Base-by-base conservation (phyloP, 2,113 vertebrate species). In the Catharus bicknelli region DNA sequence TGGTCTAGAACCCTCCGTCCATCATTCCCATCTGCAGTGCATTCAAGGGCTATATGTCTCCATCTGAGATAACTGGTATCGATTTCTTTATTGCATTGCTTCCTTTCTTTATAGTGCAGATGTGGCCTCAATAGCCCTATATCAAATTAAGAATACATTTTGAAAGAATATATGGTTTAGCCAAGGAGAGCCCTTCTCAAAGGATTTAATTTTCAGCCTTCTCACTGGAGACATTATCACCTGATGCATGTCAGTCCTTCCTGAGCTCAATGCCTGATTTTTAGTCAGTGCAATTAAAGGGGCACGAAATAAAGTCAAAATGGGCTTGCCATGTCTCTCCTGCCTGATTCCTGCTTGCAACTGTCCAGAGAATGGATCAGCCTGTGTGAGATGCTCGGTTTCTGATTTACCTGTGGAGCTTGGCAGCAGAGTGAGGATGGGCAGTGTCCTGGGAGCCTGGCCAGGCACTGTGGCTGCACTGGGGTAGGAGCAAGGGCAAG, bases 101-200 rank as follows among this genome's bases (percentile, higher is more conserved):
- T 91, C 90, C 94, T 96, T 92, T 88, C 85, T 74, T 94, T 94
- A 66, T 89, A 92, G 68, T 72, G 50, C 66, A 94, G 64, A 93
- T 91, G 91, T 51, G 88, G 93, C 86, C 51, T 43, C 85, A 95
- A 82, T 86, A 91, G 80, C 72, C 66, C 64, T 86, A 23, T 94
- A 96, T 96, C 89, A 80, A 93, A 95, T 97, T 95, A 97, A 92
- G 38, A 66, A 64, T 87, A 83, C 70, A 54, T 80, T 96, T 92
- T 3, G 78, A 86, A 85, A 92, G 59, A 85, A 95, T 86, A 91
- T 93, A 91, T 77, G 78, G 50, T 74, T 89, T 55, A 78, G 67
- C 88, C 55, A 64, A 45, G 83, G 84, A 76, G 54, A 94, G 36
- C 45, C 68, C 26, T 79, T 81, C 64, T 80, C 85, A 86, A 91